Base-by-base conservation (phyloP, 92 coral and sea anemone species). In the Heteractis magnifica region DNA sequence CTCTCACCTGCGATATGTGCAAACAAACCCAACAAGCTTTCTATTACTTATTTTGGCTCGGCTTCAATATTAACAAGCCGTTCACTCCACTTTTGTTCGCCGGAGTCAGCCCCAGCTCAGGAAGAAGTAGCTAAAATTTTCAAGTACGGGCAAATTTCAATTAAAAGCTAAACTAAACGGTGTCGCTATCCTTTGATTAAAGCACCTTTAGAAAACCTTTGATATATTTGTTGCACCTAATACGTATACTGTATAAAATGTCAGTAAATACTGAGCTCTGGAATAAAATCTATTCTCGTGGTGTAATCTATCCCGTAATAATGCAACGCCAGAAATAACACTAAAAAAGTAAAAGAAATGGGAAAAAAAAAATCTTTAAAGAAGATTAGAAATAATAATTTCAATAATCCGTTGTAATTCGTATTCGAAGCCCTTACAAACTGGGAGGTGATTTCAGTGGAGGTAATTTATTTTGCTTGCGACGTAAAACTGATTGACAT, bases 1-100 rank as follows among this genome's bases (percentile, higher is more conserved):
- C 51, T 48, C 19, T 81, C 84, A 81, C 84, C 84, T 81, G 84
- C 77, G 18, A 76, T 18, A 68, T 81, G 19, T 49, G 84, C 77
- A 81, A 81, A 81, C 65, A 79, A 79, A 79, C 83, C 55, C 58
- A 16, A 20, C 73, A 81, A 64, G 6, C 6, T 79, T 49, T 79
- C 12, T 64, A 53, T 79, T 62, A 52, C 71, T 79, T 64, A 23
- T 44, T 79, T 11, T 49, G 26, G 75, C 20, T 21, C 71, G n/a
- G 19, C 73, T 64, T 81, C 51, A 71, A 8, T 59, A 26, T 51
- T 44, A 21, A 21, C 19, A 70, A 70, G 65, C 77, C 19, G 55
- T 65, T 68, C 23, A 70, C 50, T 26, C 14, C 10, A 4, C 23
- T 23, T 48, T 49, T 10, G 19, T 18, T 62, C 70, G 19, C 18